A percentile compares a stretch with the other conserved stretches of the same genome.
Conservation (phyloP, 2,797 vertebrate species). For the Oophaga sylvatica region DNA sequence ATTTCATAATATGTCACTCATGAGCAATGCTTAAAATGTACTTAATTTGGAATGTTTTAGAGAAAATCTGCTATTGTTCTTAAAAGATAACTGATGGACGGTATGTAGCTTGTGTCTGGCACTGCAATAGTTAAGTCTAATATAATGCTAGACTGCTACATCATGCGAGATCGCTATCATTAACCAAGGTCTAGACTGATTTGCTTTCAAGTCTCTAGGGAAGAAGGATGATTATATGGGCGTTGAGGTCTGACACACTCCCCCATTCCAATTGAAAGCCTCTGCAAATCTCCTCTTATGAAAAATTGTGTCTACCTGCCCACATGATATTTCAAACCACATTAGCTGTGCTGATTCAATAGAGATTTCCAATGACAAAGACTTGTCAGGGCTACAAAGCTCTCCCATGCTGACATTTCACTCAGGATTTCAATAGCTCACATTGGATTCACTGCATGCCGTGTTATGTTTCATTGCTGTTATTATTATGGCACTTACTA, state of each 20-base stretch:
- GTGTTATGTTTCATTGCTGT: constrained; percentile 50
- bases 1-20: neutral
- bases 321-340: constrained; percentile 59
- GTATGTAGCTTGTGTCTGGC: neutral
- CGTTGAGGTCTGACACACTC: constrained; percentile 56
- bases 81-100: neutral
- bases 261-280: constrained; percentile 53
- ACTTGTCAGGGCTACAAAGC: constrained; percentile 52
- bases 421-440: constrained; percentile 51
- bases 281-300: constrained; percentile 58
- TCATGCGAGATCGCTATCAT: constrained; percentile 52
- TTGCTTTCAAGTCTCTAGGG: constrained; percentile 53
- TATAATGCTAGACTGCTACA: constrained; percentile 38
- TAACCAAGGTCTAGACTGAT: constrained; percentile 61
- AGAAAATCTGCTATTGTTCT: neutral
- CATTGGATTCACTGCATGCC: constrained; percentile 52
- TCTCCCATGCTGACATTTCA: constrained; percentile 58
- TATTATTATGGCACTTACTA: constrained; percentile 54
- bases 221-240: constrained; percentile 60
- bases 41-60: neutral
- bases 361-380: constrained; percentile 60
- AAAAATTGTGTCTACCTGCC: constrained; percentile 57
- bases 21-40: neutral
- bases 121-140: constrained; percentile 25
- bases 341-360: constrained; percentile 60